These are phyloP conservation scores for Camponotus fellah DNA, from an alignment of 2,888 invertebrate species.

Conservation along the genomic window DNA sequence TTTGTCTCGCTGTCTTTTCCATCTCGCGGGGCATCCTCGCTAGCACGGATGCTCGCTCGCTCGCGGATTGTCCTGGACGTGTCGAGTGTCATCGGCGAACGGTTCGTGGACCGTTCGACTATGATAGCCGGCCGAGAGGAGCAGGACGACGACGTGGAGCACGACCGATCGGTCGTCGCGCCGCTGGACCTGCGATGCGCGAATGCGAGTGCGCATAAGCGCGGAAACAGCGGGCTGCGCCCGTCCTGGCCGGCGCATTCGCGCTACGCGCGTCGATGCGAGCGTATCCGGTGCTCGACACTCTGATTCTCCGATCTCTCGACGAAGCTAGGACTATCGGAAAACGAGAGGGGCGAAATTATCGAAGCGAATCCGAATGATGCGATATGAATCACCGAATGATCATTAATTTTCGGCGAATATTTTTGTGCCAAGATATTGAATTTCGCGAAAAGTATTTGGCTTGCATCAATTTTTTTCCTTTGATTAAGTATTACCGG, in stretches of 20 bases:
- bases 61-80: slow-evolving; percentile 27
- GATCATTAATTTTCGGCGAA: background rate
- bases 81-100: slow-evolving; percentile 42
- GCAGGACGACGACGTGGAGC: slow-evolving; percentile 59
- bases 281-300: slow-evolving; percentile 49
- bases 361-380: background rate
- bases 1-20: slow-evolving; percentile 25
- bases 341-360: background rate
- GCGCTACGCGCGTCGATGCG: slow-evolving; percentile 71
- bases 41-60: slow-evolving; percentile 7
- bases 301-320: background rate
- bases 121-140: slow-evolving; percentile 44
- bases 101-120: slow-evolving; percentile 54
- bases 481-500: background rate
- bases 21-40: slow-evolving; percentile 4
- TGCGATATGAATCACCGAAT: too few species aligned
- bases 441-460: background rate
- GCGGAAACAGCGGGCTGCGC: slow-evolving; percentile 59
- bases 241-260: slow-evolving; percentile 66
- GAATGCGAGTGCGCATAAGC: slow-evolving; percentile 63
- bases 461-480: slow-evolving; percentile 3
- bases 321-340: too few species aligned
- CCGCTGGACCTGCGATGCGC: slow-evolving; percentile 64
- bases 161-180: slow-evolving; percentile 40
- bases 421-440: background rate